phyloP scores from a whole-genome alignment of 2,888 invertebrate species.

The Xestoiulus laeticollis region DNA sequence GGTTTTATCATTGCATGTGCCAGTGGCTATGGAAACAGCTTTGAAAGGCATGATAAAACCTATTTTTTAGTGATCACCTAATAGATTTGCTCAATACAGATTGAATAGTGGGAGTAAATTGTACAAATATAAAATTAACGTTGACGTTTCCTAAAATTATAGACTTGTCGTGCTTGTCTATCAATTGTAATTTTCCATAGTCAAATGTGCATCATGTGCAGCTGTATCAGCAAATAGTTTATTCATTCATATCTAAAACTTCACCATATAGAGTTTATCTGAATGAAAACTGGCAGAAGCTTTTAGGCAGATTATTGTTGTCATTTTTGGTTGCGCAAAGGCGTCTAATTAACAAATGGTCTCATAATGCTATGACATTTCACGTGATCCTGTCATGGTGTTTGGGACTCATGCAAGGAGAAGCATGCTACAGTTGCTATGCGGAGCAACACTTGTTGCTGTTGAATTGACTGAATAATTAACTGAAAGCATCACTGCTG shows the following conservation, averaged over 20 bases:
- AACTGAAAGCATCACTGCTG: neutral
- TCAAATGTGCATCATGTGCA: neutral
- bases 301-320: neutral
- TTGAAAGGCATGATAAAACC: no score
- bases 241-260: neutral
- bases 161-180: neutral
- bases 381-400: neutral
- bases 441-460: neutral
- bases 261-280: neutral
- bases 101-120: neutral
- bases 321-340: neutral
- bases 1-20: no score
- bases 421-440: neutral
- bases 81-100: neutral
- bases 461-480: neutral
- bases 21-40: no score
- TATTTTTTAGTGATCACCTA: neutral
- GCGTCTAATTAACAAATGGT: neutral
- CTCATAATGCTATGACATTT: neutral
- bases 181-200: neutral
- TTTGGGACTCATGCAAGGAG: no score
- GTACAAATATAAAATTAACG: neutral
- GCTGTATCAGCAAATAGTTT: neutral
- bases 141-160: neutral
- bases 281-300: conserved; percentile 15